Evolutionary conservation across 2,113 vertebrate species (phyloP), one percentile per base, ranked within the genome.

Genomic region (Psophia crepitans): DNA sequence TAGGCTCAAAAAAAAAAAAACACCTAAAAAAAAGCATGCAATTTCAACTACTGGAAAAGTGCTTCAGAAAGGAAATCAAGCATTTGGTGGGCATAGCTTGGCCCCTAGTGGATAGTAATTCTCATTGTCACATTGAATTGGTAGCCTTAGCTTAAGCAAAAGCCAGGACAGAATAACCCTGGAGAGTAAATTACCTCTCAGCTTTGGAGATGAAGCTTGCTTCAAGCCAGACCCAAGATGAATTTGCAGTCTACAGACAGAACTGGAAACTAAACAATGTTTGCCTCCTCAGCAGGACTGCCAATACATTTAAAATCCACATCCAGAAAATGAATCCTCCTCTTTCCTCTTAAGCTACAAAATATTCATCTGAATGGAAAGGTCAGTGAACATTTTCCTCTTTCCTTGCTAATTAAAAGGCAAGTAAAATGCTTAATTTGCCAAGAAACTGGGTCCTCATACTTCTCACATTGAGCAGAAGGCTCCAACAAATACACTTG

Each of bases 41-140:
- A 80, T 95, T 97, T 92, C 69, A 90, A 63, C 49, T 79, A 32
- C 33, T 27, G 35, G 60, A 94, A 97, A 93, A 81, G 44, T 60
- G 43, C 56, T 77, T 90, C 73, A 83, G 84, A 90, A 92, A 83
- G 49, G 71, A 97, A 96, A 95, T 74, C 41, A 95, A 89, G 84
- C 65, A 60, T 96, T 96, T 93, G 85, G 82, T 92, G 78, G 83
- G 84, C 96, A 93, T 88, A 96, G 95, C 84, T 97, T 96, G 96
- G 94, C 89, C 94, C 61, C 96, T 92, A 86, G 94, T 90, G 92
- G 95, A 86, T 91, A 92, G 60, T 71, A 89, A 96, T 97, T 97
- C 96, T 97, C 92, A 96, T 91, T 96, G 96, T 96, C 92, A 93
- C 32, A 15, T 78, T 60, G 89, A 94, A 94, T 96, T 86, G 94